phyloP scores from a whole-genome alignment of 2,888 invertebrate species.

The Pristionchus mayeri region DNA sequence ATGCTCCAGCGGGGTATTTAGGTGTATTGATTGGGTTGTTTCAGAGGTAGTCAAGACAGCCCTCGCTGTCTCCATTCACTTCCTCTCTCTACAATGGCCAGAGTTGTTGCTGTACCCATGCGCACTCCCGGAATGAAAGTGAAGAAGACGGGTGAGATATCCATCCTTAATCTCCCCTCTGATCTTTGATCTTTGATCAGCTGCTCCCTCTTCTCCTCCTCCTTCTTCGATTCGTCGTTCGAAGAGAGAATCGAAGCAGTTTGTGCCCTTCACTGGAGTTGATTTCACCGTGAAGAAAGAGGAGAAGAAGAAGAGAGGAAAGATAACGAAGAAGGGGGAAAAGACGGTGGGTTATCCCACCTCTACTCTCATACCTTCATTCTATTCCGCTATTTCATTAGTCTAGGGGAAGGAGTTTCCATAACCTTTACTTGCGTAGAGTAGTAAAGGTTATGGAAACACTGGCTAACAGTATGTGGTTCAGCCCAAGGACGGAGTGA shows the following conservation, averaged over 20 bases:
- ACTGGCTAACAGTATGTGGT: too few relatives aligned
- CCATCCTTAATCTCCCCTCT: background rate
- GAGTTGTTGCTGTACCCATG: background rate
- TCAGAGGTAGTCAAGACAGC: too few relatives aligned
- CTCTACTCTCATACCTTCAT: too few relatives aligned
- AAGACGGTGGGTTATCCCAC: background rate
- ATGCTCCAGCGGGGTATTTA: too few relatives aligned
- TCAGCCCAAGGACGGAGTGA: background rate
- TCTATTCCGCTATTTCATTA: background rate
- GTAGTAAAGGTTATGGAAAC: too few relatives aligned
- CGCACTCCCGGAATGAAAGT: background rate
- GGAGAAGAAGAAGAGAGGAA: slow-evolving; percentile 33
- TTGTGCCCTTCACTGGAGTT: slow-evolving; percentile 4
- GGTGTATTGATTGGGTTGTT: too few relatives aligned
- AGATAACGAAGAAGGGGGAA: background rate
- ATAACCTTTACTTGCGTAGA: too few relatives aligned
- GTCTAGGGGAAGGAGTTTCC: background rate
- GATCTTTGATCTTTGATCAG: slow-evolving; percentile 23
- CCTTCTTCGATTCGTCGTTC: slow-evolving; percentile 11
- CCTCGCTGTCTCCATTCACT: background rate
- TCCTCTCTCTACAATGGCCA: background rate
- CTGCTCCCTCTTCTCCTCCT: background rate
- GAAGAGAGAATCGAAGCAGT: background rate
- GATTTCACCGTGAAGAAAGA: background rate
- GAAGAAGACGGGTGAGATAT: background rate